A percentile compares a stretch with the other conserved stretches of the same genome.
phyloP scores from a whole-genome alignment of 2,888 invertebrate genomes.

The Agrochola litura region DNA sequence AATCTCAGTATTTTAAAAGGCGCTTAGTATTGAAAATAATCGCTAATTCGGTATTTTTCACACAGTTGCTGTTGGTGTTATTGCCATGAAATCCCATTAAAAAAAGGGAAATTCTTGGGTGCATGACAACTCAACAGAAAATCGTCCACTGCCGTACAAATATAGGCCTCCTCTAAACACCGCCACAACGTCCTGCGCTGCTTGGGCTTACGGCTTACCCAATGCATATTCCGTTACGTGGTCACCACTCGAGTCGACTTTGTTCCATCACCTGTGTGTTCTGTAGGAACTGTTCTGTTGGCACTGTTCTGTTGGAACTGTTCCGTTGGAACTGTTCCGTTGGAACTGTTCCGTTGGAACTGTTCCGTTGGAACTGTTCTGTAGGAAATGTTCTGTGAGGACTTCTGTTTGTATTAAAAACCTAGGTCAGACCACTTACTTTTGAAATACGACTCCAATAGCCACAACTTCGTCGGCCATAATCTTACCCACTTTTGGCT shows the following conservation, averaged over 20 bases:
- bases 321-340: too few relatives aligned
- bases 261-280: neutral
- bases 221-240: neutral
- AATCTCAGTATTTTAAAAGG: neutral
- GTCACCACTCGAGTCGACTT: neutral
- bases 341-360: too few relatives aligned
- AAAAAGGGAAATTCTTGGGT: neutral
- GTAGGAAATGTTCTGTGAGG: neutral
- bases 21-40: neutral
- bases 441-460: constrained; percentile 43
- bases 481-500: constrained; percentile 50
- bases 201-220: neutral
- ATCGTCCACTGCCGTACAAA: neutral
- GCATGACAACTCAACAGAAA: neutral
- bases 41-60: neutral
- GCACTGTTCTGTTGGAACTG: too few relatives aligned
- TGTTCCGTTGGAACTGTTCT: too few relatives aligned
- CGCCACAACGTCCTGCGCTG: neutral
- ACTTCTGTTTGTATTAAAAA: neutral
- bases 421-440: constrained; percentile 29
- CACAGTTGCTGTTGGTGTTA: neutral
- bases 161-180: neutral
- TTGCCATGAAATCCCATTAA: neutral
- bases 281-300: neutral
- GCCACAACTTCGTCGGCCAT: constrained; percentile 7